Conservation (phyloP, 2,797 vertebrate genomes). For the Lophius americanus region DNA sequence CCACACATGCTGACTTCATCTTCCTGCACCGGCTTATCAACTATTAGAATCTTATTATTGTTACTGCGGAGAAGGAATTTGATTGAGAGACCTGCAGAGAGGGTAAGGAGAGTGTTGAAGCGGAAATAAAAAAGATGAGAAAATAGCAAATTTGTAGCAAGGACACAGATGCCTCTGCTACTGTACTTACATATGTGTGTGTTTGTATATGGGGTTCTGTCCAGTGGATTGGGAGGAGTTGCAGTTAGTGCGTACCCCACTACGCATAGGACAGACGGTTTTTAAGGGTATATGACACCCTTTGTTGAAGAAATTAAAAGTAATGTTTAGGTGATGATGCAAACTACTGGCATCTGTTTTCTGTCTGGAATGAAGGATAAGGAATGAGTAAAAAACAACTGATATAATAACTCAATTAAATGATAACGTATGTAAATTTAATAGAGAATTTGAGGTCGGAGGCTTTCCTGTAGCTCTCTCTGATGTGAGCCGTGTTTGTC, state of each 20-base stretch:
- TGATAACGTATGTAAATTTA: constrained; percentile 61
- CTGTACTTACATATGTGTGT: neutral
- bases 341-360: constrained; percentile 14
- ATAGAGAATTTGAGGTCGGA: constrained; percentile 52
- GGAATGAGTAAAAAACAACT: constrained; percentile 1
- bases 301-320: too few species aligned
- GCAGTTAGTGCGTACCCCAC: too few species aligned
- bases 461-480: constrained; percentile 42
- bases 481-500: constrained; percentile 42
- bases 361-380: constrained; percentile 30
- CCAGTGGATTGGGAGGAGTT: too few species aligned
- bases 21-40: constrained; percentile 64
- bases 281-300: too few species aligned
- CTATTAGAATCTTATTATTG: constrained; percentile 59
- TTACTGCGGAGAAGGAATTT: constrained; percentile 67
- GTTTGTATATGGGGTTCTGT: neutral
- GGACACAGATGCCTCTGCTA: neutral
- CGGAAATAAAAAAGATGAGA: constrained; percentile 5
- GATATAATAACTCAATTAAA: constrained; percentile 64
- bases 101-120: constrained; percentile 54
- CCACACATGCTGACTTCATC: constrained; percentile 50
- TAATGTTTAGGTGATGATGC: constrained; percentile 32
- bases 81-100: constrained; percentile 75
- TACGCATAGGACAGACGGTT: too few species aligned
- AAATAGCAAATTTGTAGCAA: too few species aligned